These are phyloP conservation scores for Ammospiza caudacuta DNA, from an alignment of 2,113 vertebrate genomes.

Conservation along the genomic window DNA sequence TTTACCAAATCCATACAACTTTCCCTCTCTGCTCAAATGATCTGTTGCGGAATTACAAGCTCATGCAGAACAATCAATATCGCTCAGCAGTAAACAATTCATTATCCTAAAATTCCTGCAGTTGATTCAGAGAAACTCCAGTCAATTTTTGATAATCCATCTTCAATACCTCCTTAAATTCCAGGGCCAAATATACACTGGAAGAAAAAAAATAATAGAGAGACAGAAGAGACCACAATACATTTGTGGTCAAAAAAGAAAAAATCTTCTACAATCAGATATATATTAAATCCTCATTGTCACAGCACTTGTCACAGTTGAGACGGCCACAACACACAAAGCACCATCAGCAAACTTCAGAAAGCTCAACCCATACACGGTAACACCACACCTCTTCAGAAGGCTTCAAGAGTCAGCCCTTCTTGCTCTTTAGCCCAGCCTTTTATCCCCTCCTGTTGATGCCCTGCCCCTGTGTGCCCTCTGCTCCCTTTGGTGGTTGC, in stretches of 20 bases:
- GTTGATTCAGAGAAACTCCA: background rate
- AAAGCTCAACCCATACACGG: background rate
- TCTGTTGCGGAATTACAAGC: background rate
- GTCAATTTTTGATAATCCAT: background rate
- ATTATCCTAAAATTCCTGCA: background rate
- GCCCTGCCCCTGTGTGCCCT: background rate
- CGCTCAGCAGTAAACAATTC: background rate
- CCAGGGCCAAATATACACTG: background rate
- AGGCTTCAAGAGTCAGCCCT: background rate
- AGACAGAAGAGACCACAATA: background rate
- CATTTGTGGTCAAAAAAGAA: background rate
- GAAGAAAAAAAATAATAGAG: too few relatives aligned
- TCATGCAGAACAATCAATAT: background rate
- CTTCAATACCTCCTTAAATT: background rate
- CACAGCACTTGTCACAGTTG: background rate
- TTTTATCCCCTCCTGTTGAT: background rate
- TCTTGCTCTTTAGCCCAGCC: background rate
- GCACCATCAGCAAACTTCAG: background rate
- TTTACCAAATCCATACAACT: background rate
- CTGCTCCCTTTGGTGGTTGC: background rate
- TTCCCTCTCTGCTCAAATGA: background rate
- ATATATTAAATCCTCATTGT: background rate
- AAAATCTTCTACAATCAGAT: background rate
- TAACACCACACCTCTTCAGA: background rate
- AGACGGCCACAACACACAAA: accelerated